These are phyloP conservation scores for Aeoliscus strigatus DNA, from an alignment of 2,797 vertebrate genomes.

Conservation along the genomic window DNA sequence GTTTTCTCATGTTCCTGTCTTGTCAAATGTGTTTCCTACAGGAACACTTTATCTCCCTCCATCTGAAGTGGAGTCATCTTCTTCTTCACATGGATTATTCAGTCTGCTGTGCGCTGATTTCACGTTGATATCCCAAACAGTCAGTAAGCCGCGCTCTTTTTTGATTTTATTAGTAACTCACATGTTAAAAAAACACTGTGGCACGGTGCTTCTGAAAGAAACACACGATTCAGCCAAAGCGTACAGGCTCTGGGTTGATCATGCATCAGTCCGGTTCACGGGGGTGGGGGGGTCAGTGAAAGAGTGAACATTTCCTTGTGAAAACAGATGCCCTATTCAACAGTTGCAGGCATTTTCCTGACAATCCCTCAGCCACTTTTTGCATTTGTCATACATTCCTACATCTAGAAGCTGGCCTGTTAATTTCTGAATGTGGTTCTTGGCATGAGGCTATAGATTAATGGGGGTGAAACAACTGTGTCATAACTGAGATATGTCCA, in stretches of 20 bases:
- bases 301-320: conserved; percentile 49
- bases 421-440: conserved; percentile 68
- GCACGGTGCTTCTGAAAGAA: not conserved
- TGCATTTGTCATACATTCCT: conserved; percentile 47
- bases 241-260: conserved; percentile 13
- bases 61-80: too few relatives aligned
- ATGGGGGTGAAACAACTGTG: conserved; percentile 62
- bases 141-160: too few relatives aligned
- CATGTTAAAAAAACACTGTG: too few relatives aligned
- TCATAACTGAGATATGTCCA: conserved; percentile 69
- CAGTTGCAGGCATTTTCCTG: conserved; percentile 40
- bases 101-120: too few relatives aligned
- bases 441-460: conserved; percentile 57
- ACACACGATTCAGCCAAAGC: conserved; percentile 5
- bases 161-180: too few relatives aligned
- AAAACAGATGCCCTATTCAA: conserved; percentile 49
- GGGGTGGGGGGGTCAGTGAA: conserved; percentile 27
- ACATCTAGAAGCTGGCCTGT: conserved; percentile 35
- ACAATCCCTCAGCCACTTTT: conserved; percentile 49
- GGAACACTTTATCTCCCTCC: too few relatives aligned
- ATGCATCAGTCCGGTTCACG: conserved; percentile 35
- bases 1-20: too few relatives aligned
- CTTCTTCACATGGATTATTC: too few relatives aligned
- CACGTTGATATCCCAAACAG: too few relatives aligned
- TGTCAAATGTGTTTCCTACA: too few relatives aligned